Base-by-base conservation (phyloP, 2,113 vertebrate species). In the Coryphaenoides rupestris region DNA sequence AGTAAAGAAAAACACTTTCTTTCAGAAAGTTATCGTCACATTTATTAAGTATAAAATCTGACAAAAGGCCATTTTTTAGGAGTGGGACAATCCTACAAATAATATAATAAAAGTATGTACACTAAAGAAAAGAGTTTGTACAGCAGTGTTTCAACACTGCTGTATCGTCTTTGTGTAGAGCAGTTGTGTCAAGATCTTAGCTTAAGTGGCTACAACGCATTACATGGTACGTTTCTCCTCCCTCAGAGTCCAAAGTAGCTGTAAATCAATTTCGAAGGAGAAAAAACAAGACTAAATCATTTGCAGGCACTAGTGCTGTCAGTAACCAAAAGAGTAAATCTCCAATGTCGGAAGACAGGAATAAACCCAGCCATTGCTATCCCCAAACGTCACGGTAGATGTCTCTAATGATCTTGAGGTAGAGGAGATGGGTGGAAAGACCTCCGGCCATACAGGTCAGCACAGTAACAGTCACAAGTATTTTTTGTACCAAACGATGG, bases 21-120 rank as follows among this genome's bases (percentile, higher is more conserved):
- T 16, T 66, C 65, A 62, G 62, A 73, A 75, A 76, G 56, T 26
- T 68, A 58, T 60, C n/a, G n/a, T n/a, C n/a, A 63, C 68, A 24
- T 79, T 77, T 83, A 70, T 76, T 83, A 74, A 70, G 68, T 77
- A 84, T 52, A 85, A 81, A 83, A 85, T 58, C 28, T 72, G 65
- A 75, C n/a, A n/a, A n/a, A 75, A 80, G 73, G 71, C 68, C 70
- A 19, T 75, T 1, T 55, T 62, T 14, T 23, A 19, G 33, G 26
- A 47, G 46, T 16, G 55, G 54, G 71, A 14, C 65, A 73, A 67
- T 40, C 1, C 13, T 69, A 56, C 58, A 58, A 66, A 69, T 40
- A 47, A 58, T 59, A 58, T 70, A 53, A 21, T 1, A 2, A 55
- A 49, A 58, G 59, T 59, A 71, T 69, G 19, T 76, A 72, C 66